Evolutionary conservation across 1,140 invertebrate genomes (phyloP).

Genomic region (Bombus balteatus): DNA sequence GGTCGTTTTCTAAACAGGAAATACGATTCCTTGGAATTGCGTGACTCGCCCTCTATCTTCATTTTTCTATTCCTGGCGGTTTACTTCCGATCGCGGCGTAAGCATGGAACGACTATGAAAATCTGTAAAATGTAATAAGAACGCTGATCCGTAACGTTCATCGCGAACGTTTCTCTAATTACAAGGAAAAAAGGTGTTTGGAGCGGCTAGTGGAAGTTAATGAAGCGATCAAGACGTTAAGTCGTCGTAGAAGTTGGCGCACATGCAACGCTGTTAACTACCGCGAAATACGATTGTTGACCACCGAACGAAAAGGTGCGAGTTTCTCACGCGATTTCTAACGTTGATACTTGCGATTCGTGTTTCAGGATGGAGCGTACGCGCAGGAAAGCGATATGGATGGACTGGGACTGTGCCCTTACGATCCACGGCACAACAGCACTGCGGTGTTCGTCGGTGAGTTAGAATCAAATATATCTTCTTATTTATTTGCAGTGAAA

Average conservation of each 20-base stretch:
- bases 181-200: background rate
- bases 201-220: background rate
- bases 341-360: conserved; percentile 52
- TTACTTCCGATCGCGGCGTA: no score
- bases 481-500: background rate
- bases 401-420: conserved; percentile 94
- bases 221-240: background rate
- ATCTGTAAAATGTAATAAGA: background rate
- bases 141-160: background rate
- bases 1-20: conserved; percentile 5
- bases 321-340: conserved; percentile 26
- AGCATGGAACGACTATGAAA: no score
- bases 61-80: background rate
- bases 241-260: background rate
- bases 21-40: conserved; percentile 1
- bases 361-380: conserved; percentile 84
- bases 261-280: background rate
- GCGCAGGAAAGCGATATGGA: conserved; percentile 87
- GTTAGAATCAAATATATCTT: conserved; percentile 42
- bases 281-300: conserved; percentile 12
- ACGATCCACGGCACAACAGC: conserved; percentile 96
- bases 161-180: background rate
- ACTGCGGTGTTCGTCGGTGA: conserved; percentile 91
- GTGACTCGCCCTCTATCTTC: background rate
- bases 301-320: background rate